Evolutionary conservation across 2,797 vertebrate species (phyloP).

Genomic region (Bovichtus variegatus): DNA sequence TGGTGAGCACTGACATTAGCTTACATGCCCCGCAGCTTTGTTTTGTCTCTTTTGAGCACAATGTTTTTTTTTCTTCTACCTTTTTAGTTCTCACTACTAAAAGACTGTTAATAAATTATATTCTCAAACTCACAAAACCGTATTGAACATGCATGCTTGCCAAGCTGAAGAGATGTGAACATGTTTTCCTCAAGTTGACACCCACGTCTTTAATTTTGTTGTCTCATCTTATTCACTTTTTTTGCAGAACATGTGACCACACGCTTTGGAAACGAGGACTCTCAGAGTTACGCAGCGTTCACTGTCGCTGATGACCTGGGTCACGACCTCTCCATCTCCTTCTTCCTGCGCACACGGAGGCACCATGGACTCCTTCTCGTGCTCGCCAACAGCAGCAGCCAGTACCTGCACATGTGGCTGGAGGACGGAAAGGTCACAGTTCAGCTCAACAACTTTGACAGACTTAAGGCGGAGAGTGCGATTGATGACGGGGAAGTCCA

Average conservation of each 20-base stretch:
- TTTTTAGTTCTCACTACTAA: not conserved
- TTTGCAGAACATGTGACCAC: slow-evolving; percentile 87
- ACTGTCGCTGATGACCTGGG: slow-evolving; percentile 72
- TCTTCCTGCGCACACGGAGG: slow-evolving; percentile 90
- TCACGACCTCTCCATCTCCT: slow-evolving; percentile 85
- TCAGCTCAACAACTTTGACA: slow-evolving; percentile 68
- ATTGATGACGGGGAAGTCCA: slow-evolving; percentile 88
- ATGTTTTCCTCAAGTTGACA: not conserved
- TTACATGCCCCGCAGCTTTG: not conserved
- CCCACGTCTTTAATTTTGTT: not conserved
- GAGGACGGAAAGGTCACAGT: slow-evolving; percentile 85
- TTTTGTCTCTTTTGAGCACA: not conserved
- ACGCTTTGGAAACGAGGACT: slow-evolving; percentile 89
- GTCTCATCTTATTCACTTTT: not conserved
- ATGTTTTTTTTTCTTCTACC: not conserved
- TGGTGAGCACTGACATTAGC: not conserved
- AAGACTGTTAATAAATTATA: not conserved
- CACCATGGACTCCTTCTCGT: slow-evolving; percentile 86
- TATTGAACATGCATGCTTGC: not conserved
- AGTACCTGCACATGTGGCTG: slow-evolving; percentile 84
- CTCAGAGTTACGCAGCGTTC: slow-evolving; percentile 88
- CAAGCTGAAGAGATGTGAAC: not conserved
- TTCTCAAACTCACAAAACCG: not conserved
- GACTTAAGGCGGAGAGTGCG: slow-evolving; percentile 62
- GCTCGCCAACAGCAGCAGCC: slow-evolving; percentile 80